phyloP scores from a whole-genome alignment of 2,113 vertebrate species.

The Alaudala cheleensis region DNA sequence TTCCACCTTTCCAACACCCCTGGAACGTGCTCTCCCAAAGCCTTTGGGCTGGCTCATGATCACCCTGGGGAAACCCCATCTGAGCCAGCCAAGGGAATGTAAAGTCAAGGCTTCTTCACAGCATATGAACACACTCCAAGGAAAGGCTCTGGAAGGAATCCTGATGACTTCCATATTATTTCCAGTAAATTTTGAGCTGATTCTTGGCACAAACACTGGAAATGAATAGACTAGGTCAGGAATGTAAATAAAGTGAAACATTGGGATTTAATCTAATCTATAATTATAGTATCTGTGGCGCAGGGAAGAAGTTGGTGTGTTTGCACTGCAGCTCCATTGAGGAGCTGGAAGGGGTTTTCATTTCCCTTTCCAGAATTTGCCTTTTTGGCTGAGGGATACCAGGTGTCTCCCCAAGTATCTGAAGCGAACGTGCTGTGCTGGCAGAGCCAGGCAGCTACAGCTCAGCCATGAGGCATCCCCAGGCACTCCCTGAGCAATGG shows the following conservation, averaged over 20 bases:
- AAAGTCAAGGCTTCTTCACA: slow-evolving; percentile 15
- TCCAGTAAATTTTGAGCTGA: slow-evolving; percentile 75
- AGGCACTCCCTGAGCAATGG: neutral
- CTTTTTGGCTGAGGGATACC: slow-evolving; percentile 4
- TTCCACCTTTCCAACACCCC: neutral
- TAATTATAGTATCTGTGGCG: slow-evolving; percentile 67
- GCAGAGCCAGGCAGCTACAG: slow-evolving; percentile 29
- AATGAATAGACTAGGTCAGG: slow-evolving; percentile 72
- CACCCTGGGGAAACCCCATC: neutral
- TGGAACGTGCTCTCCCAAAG: neutral
- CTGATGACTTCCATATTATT: slow-evolving; percentile 73
- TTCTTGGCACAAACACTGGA: slow-evolving; percentile 72
- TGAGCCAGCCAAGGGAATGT: slow-evolving; percentile 1
- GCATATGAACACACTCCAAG: slow-evolving; percentile 33
- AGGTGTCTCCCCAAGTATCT: slow-evolving; percentile 18
- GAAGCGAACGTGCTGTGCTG: slow-evolving; percentile 26
- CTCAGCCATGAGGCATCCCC: neutral
- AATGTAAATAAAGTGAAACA: slow-evolving; percentile 76
- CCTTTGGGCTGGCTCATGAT: neutral
- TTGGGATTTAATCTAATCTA: slow-evolving; percentile 70
- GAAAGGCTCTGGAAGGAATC: slow-evolving; percentile 65
- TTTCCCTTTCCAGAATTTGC: neutral
- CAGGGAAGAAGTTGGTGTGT: slow-evolving; percentile 31
- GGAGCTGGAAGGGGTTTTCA: neutral
- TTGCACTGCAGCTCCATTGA: neutral